Evolutionary conservation across 2,113 vertebrate genomes (phyloP), one percentile per base, ranked within the genome.

Genomic region (Gorilla gorilla): DNA sequence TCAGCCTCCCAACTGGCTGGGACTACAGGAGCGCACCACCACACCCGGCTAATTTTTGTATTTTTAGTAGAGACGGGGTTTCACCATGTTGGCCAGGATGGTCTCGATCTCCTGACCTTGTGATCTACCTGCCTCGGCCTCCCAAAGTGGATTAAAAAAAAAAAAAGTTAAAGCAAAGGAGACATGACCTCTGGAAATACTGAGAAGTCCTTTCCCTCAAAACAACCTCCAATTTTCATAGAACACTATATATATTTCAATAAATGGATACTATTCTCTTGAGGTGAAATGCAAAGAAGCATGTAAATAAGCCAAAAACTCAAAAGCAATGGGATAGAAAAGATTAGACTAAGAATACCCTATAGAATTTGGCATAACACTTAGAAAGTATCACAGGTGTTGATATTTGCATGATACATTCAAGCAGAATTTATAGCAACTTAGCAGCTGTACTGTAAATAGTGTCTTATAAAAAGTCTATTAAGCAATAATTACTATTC

Each of bases 401-500:
- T 96, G 95, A 81, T 97, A 98, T 97, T 97, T 98, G 83, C 97
- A 94, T 98, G 93, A 97, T 93, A 97, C 45, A 96, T 94, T 96
- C 93, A 95, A 89, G 72, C 30, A 94, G 84, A 97, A 97, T 97
- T 97, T 95, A 97, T 96, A 97, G 94, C 70, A 97, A 83, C 83
- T 97, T 93, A 94, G 68, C 96, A 98, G 95, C 92, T 98, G 96
- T 93, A 96, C 93, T 76, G 86, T 79, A 96, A 97, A 98, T 93
- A 93, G 93, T 92, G 86, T 88, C 93, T 97, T 96, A 95, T 95
- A 93, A 97, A 97, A 98, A 90, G 92, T n/a, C 76, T 97, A 96
- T 96, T 96, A 96, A 97, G 84, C 73, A 98, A 93, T 97, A 96
- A 98, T 96, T 98, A 95, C 95, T 95, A 93, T 97, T 97, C 93